Conservation (phyloP, 2,888 invertebrate genomes). For the Drosophila aldrichi region DNA sequence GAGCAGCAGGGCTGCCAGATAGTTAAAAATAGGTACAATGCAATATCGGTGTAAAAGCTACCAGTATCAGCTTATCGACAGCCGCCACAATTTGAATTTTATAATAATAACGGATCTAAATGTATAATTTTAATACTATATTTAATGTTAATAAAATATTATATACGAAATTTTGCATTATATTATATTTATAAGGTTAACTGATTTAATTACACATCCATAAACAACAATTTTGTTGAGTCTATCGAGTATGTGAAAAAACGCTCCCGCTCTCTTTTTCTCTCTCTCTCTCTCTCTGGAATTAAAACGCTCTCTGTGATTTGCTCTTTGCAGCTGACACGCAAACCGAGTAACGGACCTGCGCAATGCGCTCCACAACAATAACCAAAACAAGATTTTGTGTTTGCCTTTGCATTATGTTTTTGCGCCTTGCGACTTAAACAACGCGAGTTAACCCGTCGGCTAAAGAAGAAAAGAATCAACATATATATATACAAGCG, state of each 20-base stretch:
- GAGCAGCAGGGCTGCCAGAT: background rate
- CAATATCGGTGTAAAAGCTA: background rate
- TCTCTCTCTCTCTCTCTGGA: background rate
- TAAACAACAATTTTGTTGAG: background rate
- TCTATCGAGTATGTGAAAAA: slow-evolving; percentile 26
- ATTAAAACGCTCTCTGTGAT: slow-evolving; percentile 3
- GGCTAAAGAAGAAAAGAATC: slow-evolving; percentile 18
- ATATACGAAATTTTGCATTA: no score
- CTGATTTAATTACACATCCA: no score
- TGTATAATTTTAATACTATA: background rate
- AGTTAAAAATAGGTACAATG: background rate
- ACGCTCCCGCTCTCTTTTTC: background rate
- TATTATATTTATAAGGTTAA: background rate
- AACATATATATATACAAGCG: slow-evolving; percentile 11
- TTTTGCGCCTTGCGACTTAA: slow-evolving; percentile 56
- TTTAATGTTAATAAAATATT: no score
- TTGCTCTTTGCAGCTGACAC: slow-evolving; percentile 17
- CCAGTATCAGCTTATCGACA: slow-evolving; percentile 9
- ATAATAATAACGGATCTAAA: background rate
- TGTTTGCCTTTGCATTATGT: slow-evolving; percentile 55
- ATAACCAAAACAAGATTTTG: slow-evolving; percentile 59
- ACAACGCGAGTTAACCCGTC: slow-evolving; percentile 33
- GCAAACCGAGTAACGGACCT: slow-evolving; percentile 45
- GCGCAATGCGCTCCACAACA: slow-evolving; percentile 48
- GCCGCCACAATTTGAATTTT: background rate